Evolutionary conservation across 2,797 vertebrate genomes (phyloP).

Genomic region (Phoxinus dragarum): DNA sequence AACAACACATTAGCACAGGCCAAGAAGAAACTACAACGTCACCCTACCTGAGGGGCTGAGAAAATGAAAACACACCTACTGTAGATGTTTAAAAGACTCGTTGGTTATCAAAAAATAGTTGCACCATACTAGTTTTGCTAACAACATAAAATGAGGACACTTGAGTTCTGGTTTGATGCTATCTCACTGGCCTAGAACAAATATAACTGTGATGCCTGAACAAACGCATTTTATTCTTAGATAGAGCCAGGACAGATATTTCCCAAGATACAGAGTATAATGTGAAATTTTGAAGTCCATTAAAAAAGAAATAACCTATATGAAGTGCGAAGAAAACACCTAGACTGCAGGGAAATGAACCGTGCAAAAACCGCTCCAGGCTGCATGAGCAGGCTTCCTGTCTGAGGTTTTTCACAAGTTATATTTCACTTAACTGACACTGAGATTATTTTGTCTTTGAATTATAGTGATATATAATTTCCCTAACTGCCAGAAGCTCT

Average conservation of each 20-base stretch:
- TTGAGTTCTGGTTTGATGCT: neutral
- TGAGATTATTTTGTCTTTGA: constrained; percentile 16
- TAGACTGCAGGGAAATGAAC: constrained; percentile 2
- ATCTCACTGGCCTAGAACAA: constrained; percentile 18
- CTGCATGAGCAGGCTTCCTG: neutral
- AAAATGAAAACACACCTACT: neutral
- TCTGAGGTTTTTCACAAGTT: constrained; percentile 16
- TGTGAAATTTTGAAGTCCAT: neutral
- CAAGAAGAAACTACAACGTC: neutral
- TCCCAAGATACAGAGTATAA: constrained; percentile 24
- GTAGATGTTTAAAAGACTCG: neutral
- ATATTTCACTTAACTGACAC: constrained; percentile 16
- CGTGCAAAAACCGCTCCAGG: neutral
- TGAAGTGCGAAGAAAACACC: neutral
- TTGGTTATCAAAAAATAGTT: neutral
- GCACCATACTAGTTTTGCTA: neutral
- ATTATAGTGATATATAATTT: constrained; percentile 18
- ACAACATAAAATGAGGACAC: neutral
- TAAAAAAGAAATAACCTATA: neutral
- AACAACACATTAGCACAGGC: neutral
- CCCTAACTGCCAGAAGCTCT: neutral
- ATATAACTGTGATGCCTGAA: constrained; percentile 35
- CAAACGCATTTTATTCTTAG: constrained; percentile 36
- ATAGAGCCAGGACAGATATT: constrained; percentile 26
- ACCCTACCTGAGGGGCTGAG: neutral